These are phyloP conservation scores for Nebria salina DNA, from an alignment of 2,888 invertebrate genomes.

Conservation along the genomic window DNA sequence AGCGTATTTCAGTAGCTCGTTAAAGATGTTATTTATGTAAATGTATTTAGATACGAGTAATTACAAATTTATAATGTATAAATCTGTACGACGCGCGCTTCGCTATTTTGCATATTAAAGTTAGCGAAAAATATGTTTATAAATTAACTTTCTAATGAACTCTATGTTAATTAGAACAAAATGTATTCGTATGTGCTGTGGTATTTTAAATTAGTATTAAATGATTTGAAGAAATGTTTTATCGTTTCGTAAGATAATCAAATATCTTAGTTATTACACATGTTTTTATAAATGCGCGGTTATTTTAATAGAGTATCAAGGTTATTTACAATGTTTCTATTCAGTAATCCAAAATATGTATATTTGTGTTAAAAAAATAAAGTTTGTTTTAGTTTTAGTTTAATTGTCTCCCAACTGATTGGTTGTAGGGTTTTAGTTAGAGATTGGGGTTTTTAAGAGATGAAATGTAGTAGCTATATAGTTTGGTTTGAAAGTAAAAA, in stretches of 20 bases:
- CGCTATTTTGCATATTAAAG: not conserved
- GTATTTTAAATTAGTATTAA: not conserved
- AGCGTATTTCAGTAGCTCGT: not conserved
- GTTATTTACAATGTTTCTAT: no score
- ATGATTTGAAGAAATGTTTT: not conserved
- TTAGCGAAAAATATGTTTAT: not conserved
- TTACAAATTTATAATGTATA: not conserved
- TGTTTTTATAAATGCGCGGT: no score
- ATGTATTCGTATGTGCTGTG: constrained; percentile 3
- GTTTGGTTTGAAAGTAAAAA: not conserved
- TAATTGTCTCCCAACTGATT: no score
- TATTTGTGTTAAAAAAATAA: no score
- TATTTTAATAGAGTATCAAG: no score
- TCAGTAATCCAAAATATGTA: no score
- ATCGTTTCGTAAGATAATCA: not conserved
- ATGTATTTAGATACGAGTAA: not conserved
- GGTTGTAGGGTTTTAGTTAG: no score
- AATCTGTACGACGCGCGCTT: not conserved
- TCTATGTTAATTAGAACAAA: constrained; percentile 14
- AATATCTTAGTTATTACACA: not conserved
- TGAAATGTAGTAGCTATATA: no score
- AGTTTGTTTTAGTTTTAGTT: no score
- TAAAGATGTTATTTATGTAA: not conserved
- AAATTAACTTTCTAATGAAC: constrained; percentile 10
- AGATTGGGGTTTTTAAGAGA: no score